Conservation (phyloP, 2,888 invertebrate species). For the Leptinotarsa peninsularis region DNA sequence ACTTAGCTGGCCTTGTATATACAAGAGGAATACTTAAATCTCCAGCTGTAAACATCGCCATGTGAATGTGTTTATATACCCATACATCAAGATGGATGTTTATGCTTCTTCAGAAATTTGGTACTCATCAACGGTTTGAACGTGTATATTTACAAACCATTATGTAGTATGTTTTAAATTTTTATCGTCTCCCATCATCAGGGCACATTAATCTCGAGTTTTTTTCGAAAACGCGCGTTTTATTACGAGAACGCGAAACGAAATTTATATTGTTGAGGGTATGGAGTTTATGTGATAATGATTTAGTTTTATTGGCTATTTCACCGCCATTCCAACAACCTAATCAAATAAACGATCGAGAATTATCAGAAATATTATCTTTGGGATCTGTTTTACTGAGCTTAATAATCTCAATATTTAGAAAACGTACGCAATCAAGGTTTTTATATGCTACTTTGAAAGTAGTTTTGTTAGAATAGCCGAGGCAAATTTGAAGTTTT, state of each 20-base stretch:
- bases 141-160: conserved; percentile 61
- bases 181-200: conserved; percentile 55
- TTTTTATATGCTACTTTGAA: too few relatives aligned
- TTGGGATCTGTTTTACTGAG: background rate
- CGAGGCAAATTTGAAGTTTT: too few relatives aligned
- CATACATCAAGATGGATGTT: conserved; percentile 60
- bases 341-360: conserved; percentile 10
- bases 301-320: conserved; percentile 15
- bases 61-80: conserved; percentile 62
- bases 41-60: conserved; percentile 63
- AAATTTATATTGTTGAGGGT: conserved; percentile 19
- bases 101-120: conserved; percentile 62
- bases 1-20: conserved; percentile 62
- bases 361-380: background rate
- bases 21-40: conserved; percentile 64
- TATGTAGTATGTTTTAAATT: conserved; percentile 58
- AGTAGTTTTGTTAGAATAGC: too few relatives aligned
- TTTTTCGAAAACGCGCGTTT: conserved; percentile 6
- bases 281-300: conserved; percentile 17
- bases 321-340: conserved; percentile 5
- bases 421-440: background rate
- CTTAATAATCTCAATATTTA: conserved; percentile 6
- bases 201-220: conserved; percentile 6
- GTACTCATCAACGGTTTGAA: conserved; percentile 63
- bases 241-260: conserved; percentile 1